phyloP scores from a whole-genome alignment of 2,888 invertebrate species.

The Alentia gelatinosa region DNA sequence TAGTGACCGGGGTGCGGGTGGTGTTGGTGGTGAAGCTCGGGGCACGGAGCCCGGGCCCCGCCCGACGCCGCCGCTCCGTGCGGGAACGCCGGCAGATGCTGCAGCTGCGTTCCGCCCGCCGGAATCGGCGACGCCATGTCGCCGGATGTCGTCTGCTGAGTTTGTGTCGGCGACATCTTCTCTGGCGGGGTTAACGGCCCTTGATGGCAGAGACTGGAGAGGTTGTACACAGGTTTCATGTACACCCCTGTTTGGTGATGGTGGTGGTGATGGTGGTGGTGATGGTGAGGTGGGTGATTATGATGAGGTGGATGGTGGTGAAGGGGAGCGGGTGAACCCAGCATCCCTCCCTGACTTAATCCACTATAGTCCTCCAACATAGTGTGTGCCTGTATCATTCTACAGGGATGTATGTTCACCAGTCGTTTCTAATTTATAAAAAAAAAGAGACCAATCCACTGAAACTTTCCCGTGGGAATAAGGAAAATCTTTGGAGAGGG shows the following conservation, averaged over 20 bases:
- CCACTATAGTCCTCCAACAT: slow-evolving; percentile 3
- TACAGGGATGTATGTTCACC: too few relatives aligned
- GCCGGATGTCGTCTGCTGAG: not conserved
- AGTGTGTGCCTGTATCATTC: not conserved
- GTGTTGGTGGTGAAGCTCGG: not conserved
- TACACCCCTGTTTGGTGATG: not conserved
- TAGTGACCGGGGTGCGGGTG: not conserved
- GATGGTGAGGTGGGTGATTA: not conserved
- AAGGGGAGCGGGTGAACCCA: not conserved
- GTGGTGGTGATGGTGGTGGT: not conserved
- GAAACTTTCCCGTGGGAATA: not conserved
- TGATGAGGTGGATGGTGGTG: not conserved
- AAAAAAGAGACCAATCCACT: too few relatives aligned
- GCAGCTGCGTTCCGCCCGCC: not conserved
- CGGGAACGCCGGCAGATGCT: not conserved
- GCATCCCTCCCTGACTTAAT: not conserved
- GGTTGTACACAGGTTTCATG: slow-evolving; percentile 17
- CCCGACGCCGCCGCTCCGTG: not conserved
- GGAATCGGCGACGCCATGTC: too few relatives aligned
- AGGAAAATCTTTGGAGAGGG: not conserved
- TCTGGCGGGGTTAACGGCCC: not conserved
- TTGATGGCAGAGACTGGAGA: slow-evolving; percentile 12
- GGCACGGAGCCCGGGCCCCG: not conserved
- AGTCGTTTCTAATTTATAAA: too few relatives aligned
- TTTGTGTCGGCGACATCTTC: not conserved